Evolutionary conservation across 2,113 vertebrate species (phyloP).

Genomic region (Pycnonotus jocosus): DNA sequence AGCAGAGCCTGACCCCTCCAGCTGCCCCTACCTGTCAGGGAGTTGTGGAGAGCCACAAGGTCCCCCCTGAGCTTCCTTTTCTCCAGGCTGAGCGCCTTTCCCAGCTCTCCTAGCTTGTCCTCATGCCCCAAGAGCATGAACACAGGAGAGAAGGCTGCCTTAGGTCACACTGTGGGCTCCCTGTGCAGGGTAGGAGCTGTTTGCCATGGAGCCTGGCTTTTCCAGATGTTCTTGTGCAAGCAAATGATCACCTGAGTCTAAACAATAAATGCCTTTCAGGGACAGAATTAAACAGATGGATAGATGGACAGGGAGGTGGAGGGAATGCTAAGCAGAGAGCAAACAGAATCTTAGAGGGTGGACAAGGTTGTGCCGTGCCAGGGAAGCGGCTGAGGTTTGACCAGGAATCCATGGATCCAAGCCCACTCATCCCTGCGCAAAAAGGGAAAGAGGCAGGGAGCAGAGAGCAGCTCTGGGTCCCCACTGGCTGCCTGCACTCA

Average conservation of each 20-base stretch:
- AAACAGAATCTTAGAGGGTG: neutral
- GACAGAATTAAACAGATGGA: neutral
- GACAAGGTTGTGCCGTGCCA: fast-evolving
- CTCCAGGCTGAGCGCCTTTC: neutral
- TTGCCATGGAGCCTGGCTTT: neutral
- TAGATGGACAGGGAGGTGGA: neutral
- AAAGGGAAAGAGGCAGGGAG: neutral
- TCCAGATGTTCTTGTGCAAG: neutral
- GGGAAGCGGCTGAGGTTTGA: neutral
- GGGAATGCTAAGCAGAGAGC: neutral
- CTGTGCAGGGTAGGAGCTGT: neutral
- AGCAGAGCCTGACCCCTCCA: fast-evolving
- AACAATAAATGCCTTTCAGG: neutral
- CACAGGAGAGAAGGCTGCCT: neutral
- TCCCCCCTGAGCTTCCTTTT: neutral
- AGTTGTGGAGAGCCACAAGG: neutral
- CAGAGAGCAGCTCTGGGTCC: neutral
- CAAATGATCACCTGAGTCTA: neutral
- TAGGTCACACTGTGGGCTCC: neutral
- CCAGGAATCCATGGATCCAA: fast-evolving
- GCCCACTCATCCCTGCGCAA: neutral
- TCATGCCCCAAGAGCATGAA: neutral
- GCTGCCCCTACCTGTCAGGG: neutral
- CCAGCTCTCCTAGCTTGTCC: neutral
- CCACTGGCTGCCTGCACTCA: neutral